Evolutionary conservation across 2,797 vertebrate genomes (phyloP).

Genomic region (Poeciliopsis paucimaculata): DNA sequence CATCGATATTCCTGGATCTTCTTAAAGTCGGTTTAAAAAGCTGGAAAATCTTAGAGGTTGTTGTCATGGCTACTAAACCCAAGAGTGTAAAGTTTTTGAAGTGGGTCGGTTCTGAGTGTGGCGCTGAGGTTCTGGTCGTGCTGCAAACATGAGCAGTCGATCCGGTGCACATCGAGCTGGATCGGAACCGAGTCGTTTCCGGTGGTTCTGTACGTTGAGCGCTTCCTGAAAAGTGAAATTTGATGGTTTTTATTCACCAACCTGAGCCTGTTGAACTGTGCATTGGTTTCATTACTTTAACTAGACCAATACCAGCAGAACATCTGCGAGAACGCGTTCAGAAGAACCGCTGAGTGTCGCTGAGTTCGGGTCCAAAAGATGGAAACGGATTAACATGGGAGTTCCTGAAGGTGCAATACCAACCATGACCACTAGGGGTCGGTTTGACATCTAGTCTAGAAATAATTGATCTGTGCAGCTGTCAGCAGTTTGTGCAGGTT

Average conservation of each 20-base stretch:
- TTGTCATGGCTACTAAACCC: neutral
- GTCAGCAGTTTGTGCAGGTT: neutral
- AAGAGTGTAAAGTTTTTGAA: neutral
- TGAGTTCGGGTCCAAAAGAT: neutral
- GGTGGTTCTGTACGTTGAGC: neutral
- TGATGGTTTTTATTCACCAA: constrained; percentile 1
- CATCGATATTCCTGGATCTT: neutral
- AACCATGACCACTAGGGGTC: neutral
- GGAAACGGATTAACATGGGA: neutral
- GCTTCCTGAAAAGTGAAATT: neutral
- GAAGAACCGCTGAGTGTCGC: neutral
- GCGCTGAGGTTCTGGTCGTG: neutral
- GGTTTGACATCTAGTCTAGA: too few relatives aligned
- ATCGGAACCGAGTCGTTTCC: neutral
- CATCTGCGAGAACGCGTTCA: neutral
- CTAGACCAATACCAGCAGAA: neutral
- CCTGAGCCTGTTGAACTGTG: neutral
- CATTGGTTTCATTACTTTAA: neutral
- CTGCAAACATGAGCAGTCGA: neutral
- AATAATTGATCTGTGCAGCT: neutral
- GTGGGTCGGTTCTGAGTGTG: neutral
- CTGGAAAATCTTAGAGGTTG: neutral
- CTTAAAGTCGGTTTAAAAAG: neutral
- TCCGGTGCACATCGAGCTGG: neutral
- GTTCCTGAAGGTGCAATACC: neutral